Evolutionary conservation across 1,140 invertebrate genomes (phyloP), one percentile per base, ranked within the genome.

Genomic region (Magallana angulata): DNA sequence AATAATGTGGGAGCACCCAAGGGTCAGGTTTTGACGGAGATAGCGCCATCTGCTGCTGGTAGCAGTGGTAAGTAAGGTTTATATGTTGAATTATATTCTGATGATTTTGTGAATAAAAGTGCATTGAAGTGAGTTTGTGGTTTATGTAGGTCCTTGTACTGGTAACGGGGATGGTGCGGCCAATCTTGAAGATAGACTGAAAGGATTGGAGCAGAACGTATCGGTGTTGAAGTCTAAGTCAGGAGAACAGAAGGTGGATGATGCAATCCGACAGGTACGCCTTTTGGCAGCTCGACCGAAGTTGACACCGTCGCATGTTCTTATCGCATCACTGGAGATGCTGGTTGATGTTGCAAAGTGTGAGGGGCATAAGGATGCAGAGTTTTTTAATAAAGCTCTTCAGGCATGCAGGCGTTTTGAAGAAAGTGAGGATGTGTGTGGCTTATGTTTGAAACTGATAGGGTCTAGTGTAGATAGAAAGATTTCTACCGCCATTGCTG

Each of bases 261-360:
- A 87, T 12, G 58, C 57, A 57, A 71, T 87, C 6, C 12, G 7
- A 58, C 82, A 87, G n/a, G 57, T 87, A 30, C 58, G 60, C 5
- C 76, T 87, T 1, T 36, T 87, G 12, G 82, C 82, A 1, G 12
- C 36, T n/a, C 56, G 64, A 30, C 86, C 86, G 14, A 84, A 58
- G 12, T 16, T 87, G 8, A 87, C 86, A 14, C 24, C 57, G 11
- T 18, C 86, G 59, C 36, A 57, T 11, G 86, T 84, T 12, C 18
- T 87, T 18, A n/a, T 87, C 11, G 86, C 86, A 36, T 82, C 86
- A 14, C 9, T 87, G n/a, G 86, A 87, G 62, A 11, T 64, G 12
- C 24, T 87, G 18, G 86, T 87, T 57, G 57, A 8, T 16, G 82
- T 87, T 4, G 82, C 86, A 8, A 59, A 18, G 2, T 71, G 62